Percentiles rank a stretch among this genome's conserved stretches.
These are phyloP conservation scores for Cyrtodaria siliqua DNA, from an alignment of 2,888 invertebrate genomes.

Conservation along the genomic window DNA sequence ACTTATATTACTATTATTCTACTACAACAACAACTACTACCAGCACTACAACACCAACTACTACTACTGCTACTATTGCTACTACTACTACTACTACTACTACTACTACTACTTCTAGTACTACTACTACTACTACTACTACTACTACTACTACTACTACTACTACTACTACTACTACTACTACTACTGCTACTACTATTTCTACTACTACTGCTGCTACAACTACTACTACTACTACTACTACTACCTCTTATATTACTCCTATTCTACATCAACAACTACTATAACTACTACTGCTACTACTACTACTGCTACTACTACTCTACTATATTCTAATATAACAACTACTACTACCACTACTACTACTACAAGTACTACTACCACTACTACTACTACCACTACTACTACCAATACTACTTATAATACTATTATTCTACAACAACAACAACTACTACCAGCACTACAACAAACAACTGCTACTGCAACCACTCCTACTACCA, in stretches of 20 bases:
- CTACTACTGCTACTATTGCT: neutral
- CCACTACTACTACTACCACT: neutral
- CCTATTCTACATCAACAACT: neutral
- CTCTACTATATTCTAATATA: neutral
- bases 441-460: no score
- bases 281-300: no score
- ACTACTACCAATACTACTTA: no score
- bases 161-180: conserved; percentile 5
- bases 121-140: no score
- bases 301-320: neutral
- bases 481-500: no score
- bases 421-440: no score
- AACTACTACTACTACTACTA: no score
- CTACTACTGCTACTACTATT: conserved; percentile 1
- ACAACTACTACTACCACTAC: neutral
- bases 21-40: neutral
- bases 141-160: conserved; percentile 6
- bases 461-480: no score
- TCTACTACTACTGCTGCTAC: no score
- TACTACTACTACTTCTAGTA: neutral
- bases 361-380: neutral
- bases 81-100: neutral
- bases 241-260: no score
- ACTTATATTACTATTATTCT: no score
- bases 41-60: neutral